phyloP scores from a whole-genome alignment of 2,888 invertebrate species.

The Plebejus melissa region DNA sequence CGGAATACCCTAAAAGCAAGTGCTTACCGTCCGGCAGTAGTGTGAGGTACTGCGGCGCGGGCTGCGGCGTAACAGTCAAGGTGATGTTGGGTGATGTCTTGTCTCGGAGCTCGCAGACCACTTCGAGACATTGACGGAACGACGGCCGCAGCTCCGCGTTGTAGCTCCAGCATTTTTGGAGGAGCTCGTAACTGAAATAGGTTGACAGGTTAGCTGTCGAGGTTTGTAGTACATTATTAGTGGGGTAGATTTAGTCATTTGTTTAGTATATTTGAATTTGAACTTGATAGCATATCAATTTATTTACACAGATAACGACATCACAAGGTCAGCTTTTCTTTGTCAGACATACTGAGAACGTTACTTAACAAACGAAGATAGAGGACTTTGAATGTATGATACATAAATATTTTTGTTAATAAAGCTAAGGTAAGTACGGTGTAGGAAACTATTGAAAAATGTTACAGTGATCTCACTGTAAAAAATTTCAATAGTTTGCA shows the following conservation, averaged over 20 bases:
- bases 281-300: not conserved
- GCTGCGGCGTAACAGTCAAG: conserved; percentile 55
- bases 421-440: too few species aligned
- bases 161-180: conserved; percentile 93
- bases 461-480: too few species aligned
- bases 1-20: not conserved
- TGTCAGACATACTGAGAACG: too few species aligned
- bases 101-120: conserved; percentile 68
- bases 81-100: conserved; percentile 56
- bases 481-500: too few species aligned
- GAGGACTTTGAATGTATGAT: too few species aligned
- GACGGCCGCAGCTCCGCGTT: conserved; percentile 90
- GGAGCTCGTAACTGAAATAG: conserved; percentile 85
- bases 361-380: too few species aligned
- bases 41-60: conserved; percentile 66
- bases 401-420: too few species aligned
- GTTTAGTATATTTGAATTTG: not conserved
- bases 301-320: not conserved
- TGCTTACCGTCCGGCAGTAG: conserved; percentile 63
- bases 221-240: not conserved
- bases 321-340: too few species aligned
- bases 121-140: conserved; percentile 88
- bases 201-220: too few species aligned
- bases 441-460: too few species aligned
- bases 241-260: not conserved